Evolutionary conservation across 2,797 vertebrate genomes (phyloP), one percentile per base, ranked within the genome.

Genomic region (Okamejei kenojei): DNA sequence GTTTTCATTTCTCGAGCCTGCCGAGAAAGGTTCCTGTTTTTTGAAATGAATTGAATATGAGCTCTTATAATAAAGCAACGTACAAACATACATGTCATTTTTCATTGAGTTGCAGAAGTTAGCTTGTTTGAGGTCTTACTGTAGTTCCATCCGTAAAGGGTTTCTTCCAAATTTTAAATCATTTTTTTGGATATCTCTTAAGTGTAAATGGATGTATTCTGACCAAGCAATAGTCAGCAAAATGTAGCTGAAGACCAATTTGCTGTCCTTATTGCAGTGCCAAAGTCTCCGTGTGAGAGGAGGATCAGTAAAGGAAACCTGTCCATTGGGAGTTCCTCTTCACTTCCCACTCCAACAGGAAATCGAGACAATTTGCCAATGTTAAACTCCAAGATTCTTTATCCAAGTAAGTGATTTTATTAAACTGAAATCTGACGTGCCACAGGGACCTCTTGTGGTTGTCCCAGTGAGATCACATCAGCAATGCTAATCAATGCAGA

Each of bases 381-480:
- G 94, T 96, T 99, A 93, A 98, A 97, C 95, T 96, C 97, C 90
- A 99, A 98, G 96, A 97, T 98, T 94, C 96, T 99, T 13, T 99
- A 97, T 94, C 97, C 98, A 10, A 97, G 99, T 99, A 94, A 97
- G 97, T 96, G 79, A 92, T 29, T 68, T 21, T 9, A 54, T 74
- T n/a, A 45, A 73, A 45, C 26, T 54, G 15, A 74, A 74, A 92
- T 54, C 63, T 21, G n/a, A n/a, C 19, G n/a, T 88, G n/a, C 65
- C n/a, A 68, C 15, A 88, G 32, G 54, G 58, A 21, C 13, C 61
- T 17, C 84, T 35, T 9, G n/a, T 21, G n/a, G 78, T 7, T 10
- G 1, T 23, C 15, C 9, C 9, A 84, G 45, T 61, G 26, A 29
- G 45, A 84, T n/a, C n/a, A 35, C 7, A 7, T n/a, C 77, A 32